A percentile compares a stretch with the other conserved stretches of the same genome.
phyloP scores from a whole-genome alignment of 2,797 vertebrate species.

The Hydrocynus forskahlii region DNA sequence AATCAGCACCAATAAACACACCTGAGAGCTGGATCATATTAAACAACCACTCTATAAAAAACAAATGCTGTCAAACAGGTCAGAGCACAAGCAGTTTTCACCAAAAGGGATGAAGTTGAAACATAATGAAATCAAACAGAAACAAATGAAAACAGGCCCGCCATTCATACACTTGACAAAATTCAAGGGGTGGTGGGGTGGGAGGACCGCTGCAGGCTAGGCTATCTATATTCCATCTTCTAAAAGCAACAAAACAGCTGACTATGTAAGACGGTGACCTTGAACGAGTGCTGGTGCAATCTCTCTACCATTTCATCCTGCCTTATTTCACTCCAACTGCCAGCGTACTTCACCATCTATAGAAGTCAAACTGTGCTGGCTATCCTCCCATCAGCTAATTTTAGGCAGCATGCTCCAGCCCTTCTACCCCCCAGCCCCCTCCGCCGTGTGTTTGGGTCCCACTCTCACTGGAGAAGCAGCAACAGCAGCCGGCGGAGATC shows the following conservation, averaged over 20 bases:
- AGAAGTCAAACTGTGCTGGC: slow-evolving; percentile 90
- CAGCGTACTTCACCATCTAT: slow-evolving; percentile 96
- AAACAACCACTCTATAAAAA: too few relatives aligned
- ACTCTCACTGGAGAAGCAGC: slow-evolving; percentile 75
- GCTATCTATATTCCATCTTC: slow-evolving; percentile 47
- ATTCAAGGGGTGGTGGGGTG: neutral
- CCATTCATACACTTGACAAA: neutral
- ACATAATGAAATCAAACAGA: neutral
- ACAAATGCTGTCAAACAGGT: too few relatives aligned
- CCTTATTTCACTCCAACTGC: slow-evolving; percentile 87
- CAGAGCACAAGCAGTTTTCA: too few relatives aligned
- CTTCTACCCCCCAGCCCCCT: slow-evolving; percentile 60
- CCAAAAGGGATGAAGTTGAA: neutral
- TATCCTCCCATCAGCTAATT: slow-evolving; percentile 85
- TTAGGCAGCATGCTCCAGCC: slow-evolving; percentile 81
- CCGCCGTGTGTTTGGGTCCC: slow-evolving; percentile 77
- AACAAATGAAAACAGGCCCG: neutral
- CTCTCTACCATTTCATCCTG: slow-evolving; percentile 87
- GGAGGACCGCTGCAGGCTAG: slow-evolving; percentile 3
- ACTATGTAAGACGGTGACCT: slow-evolving; percentile 89
- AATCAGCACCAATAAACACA: neutral
- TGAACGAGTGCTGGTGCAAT: slow-evolving; percentile 81
- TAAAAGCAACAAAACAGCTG: slow-evolving; percentile 78
- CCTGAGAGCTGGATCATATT: too few relatives aligned
- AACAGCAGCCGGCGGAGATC: slow-evolving; percentile 47